Evolutionary conservation across 2,797 vertebrate genomes (phyloP), one percentile per base, ranked within the genome.

Genomic region (Parotocinclus haroldoi): DNA sequence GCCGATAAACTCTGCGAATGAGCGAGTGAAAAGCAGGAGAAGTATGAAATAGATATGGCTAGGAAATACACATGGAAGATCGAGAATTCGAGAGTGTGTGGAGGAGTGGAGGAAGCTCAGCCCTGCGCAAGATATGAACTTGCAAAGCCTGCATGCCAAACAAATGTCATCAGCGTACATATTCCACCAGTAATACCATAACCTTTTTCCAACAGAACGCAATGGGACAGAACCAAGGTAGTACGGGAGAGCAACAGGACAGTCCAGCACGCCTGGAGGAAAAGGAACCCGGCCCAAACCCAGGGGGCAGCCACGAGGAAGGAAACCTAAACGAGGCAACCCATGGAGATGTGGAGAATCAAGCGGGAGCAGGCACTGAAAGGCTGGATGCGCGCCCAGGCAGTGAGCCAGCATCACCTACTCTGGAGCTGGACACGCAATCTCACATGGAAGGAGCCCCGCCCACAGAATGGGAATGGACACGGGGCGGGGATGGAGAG

Each of bases 141-240:
- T 61, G 50, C 71, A 53, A 38, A 65, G 56, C 58, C 74, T 77
- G 37, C 64, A 66, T 81, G 80, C 61, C 67, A 74, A 64, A 81
- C 50, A 59, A 38, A 62, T 80, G 74, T 55, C 61, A 75, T 72
- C 66, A 74, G 49, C 61, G 36, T 12, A 58, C 60, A 9, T 19
- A 57, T 53, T 48, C 46, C 45, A 50, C 18, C 17, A 57, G 48
- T 48, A 68, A 69, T 88, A 87, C 87, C 59, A 46, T 48, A 12
- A 56, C 83, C 81, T 62, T 80, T 79, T 84, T 76, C 13, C 13
- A 5, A 73, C 83, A 91, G 91, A 86, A 68, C 73, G 85, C 56
- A 52, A 91, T 92, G 91, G 91, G 91, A 74, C 91, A 91, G 80
- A 89, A 86, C 77, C 89, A 85, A 79, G 87, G 86, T 63, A 91